A percentile compares a stretch with the other conserved stretches of the same genome.
phyloP scores from a whole-genome alignment of 2,888 invertebrate genomes.

The Cynaeus angustus region DNA sequence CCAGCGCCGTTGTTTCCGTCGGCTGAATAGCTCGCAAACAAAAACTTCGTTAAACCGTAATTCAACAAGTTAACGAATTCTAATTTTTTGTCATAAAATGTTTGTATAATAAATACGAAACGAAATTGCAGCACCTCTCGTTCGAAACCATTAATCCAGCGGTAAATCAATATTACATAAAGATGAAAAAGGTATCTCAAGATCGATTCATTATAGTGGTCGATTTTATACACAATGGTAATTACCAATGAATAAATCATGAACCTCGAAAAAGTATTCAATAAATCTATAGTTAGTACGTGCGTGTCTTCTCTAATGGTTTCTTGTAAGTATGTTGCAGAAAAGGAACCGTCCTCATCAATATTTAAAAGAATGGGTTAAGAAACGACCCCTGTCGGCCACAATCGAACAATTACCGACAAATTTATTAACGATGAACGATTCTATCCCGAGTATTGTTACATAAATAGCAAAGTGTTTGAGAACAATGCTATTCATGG shows the following conservation, averaged over 20 bases:
- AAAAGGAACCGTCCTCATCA: conserved; percentile 30
- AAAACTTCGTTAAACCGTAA: too few relatives aligned
- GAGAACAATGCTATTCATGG: conserved; percentile 55
- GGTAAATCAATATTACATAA: conserved; percentile 6
- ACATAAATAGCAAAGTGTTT: conserved; percentile 57
- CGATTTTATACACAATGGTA: conserved; percentile 15
- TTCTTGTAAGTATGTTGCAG: conserved; percentile 16
- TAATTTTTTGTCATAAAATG: too few relatives aligned
- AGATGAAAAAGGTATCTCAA: conserved; percentile 3
- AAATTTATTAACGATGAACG: conserved; percentile 48
- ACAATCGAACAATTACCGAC: conserved; percentile 46
- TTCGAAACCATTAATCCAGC: not conserved
- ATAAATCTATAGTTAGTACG: conserved; percentile 25
- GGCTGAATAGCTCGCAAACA: not conserved
- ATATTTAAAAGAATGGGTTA: conserved; percentile 26
- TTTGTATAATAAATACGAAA: not conserved
- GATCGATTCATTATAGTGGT: conserved; percentile 16
- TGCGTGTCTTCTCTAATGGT: conserved; percentile 25
- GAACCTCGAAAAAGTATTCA: conserved; percentile 22
- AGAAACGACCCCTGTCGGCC: conserved; percentile 21
- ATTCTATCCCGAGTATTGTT: conserved; percentile 49
- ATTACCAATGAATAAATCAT: conserved; percentile 29
- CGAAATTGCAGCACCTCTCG: too few relatives aligned
- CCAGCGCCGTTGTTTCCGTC: not conserved
- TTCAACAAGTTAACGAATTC: too few relatives aligned